Evolutionary conservation across 2,797 vertebrate genomes (phyloP).

Genomic region (Otolemur crassicaudatus): DNA sequence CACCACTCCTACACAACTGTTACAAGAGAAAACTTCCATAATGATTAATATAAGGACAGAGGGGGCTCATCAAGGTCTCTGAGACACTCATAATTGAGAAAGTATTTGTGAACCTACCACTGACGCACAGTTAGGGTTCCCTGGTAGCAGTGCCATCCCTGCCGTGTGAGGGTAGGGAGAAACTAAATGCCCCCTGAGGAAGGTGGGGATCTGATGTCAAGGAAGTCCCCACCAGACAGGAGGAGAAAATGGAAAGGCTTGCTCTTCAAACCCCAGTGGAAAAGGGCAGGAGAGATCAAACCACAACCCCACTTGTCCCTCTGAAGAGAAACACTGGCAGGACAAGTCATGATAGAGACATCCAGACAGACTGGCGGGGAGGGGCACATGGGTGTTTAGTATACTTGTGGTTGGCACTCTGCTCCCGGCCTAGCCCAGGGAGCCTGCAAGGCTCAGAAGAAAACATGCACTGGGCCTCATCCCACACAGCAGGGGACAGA

Average conservation of each 20-base stretch:
- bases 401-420: neutral
- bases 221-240: neutral
- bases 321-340: neutral
- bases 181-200: neutral
- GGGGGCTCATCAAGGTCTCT: neutral
- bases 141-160: neutral
- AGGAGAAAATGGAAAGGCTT: constrained; percentile 10
- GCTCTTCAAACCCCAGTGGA: neutral
- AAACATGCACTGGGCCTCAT: neutral
- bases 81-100: neutral
- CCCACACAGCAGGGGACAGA: neutral
- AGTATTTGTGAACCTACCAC: neutral
- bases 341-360: neutral
- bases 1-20: neutral
- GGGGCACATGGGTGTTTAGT: neutral
- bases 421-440: neutral
- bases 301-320: neutral
- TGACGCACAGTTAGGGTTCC: neutral
- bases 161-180: neutral
- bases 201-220: neutral
- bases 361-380: neutral
- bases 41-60: neutral
- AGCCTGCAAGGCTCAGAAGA: neutral
- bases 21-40: neutral
- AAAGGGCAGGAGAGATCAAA: neutral